Percentiles rank a stretch among this genome's conserved stretches.
phyloP scores from a whole-genome alignment of 2,888 invertebrate species.

The Aproaerema taeniolella region DNA sequence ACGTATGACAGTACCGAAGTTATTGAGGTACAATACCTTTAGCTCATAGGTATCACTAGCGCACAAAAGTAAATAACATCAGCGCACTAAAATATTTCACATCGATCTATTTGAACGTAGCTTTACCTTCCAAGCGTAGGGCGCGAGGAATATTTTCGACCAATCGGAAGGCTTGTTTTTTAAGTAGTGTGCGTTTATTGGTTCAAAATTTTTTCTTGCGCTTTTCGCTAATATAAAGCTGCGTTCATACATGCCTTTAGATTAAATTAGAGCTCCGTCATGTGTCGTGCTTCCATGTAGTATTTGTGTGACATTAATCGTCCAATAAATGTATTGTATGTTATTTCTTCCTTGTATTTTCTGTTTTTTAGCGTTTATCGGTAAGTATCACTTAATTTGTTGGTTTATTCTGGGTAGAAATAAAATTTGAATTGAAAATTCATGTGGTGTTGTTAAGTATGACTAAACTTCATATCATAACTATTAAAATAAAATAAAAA shows the following conservation, averaged over 20 bases:
- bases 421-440: not conserved
- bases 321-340: conserved; percentile 23
- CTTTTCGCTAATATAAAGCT: conserved; percentile 8
- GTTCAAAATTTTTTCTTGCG: conserved; percentile 10
- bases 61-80: conserved; percentile 13
- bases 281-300: conserved; percentile 58
- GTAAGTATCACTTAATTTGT: conserved; percentile 33
- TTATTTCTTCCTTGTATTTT: conserved; percentile 31
- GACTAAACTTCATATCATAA: not conserved
- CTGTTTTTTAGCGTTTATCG: conserved; percentile 54
- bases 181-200: conserved; percentile 10
- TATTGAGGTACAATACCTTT: conserved; percentile 57
- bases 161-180: conserved; percentile 8
- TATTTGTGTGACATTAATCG: conserved; percentile 58
- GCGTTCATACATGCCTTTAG: conserved; percentile 19
- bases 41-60: conserved; percentile 22
- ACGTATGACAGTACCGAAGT: conserved; percentile 77
- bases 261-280: conserved; percentile 21
- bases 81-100: conserved; percentile 21
- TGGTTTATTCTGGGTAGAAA: not conserved
- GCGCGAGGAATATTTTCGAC: conserved; percentile 9
- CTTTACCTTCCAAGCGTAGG: conserved; percentile 10
- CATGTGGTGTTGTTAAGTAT: not conserved
- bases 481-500: not conserved
- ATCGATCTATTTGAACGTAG: conserved; percentile 17